These are phyloP conservation scores for Loris lydekkerianus DNA, from an alignment of 2,797 vertebrate species.

Conservation along the genomic window DNA sequence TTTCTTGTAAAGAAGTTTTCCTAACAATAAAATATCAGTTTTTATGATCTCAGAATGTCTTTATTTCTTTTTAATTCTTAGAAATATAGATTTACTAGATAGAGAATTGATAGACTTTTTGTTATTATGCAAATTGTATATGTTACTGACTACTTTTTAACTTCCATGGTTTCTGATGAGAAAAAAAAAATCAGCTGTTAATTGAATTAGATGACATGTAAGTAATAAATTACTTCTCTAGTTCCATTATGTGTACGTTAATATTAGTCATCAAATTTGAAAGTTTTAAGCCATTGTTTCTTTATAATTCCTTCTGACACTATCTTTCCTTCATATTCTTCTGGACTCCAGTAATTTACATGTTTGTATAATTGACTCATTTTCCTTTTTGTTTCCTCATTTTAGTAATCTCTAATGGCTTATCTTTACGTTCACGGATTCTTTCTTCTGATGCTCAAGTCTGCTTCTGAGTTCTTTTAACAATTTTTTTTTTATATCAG, in stretches of 20 bases:
- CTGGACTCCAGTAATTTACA: background rate
- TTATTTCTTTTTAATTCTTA: background rate
- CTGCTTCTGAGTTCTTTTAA: background rate
- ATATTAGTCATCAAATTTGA: background rate
- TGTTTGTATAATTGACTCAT: background rate
- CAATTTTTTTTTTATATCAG: background rate
- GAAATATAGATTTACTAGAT: background rate
- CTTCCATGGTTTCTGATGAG: background rate
- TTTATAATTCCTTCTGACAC: background rate
- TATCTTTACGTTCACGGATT: background rate
- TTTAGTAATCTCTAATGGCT: background rate
- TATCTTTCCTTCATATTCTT: background rate
- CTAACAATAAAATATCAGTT: background rate
- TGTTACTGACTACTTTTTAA: background rate
- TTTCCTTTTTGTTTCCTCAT: background rate
- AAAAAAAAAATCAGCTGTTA: background rate
- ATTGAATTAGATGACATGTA: background rate
- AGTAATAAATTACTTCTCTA: background rate
- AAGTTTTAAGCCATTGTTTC: background rate
- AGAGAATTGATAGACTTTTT: background rate
- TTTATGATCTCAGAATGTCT: background rate
- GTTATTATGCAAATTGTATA: background rate
- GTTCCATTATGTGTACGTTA: background rate
- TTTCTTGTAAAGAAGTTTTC: background rate
- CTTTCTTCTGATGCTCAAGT: background rate